Evolutionary conservation across 2,888 invertebrate genomes (phyloP).

Genomic region (Stenodera caucasica): DNA sequence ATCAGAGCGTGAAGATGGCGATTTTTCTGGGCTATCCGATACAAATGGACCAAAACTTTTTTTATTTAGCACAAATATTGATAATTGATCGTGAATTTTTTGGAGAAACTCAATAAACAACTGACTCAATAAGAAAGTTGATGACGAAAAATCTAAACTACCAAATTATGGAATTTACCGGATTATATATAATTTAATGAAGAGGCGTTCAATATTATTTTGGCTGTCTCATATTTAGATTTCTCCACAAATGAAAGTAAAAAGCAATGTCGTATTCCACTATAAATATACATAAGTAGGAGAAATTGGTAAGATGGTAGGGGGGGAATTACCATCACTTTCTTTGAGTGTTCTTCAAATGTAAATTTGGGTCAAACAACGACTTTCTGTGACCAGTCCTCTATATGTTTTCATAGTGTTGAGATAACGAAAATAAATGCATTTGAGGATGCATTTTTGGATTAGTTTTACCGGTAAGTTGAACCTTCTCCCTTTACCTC

Average conservation of each 20-base stretch:
- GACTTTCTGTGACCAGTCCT: constrained; percentile 46
- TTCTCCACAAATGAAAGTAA: constrained; percentile 49
- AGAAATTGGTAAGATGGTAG: constrained; percentile 51
- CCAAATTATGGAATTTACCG: too few relatives aligned
- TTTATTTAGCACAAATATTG: too few relatives aligned
- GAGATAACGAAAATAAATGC: constrained; percentile 29
- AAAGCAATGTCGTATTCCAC: constrained; percentile 46
- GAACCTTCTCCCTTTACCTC: not conserved
- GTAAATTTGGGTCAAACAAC: constrained; percentile 54
- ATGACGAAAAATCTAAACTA: too few relatives aligned
- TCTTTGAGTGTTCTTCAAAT: constrained; percentile 51
- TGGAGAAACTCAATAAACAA: too few relatives aligned
- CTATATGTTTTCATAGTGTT: constrained; percentile 40
- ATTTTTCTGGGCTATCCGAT: too few relatives aligned
- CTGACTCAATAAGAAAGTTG: too few relatives aligned
- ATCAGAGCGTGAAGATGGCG: too few relatives aligned
- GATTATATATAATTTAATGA: too few relatives aligned
- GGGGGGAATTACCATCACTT: constrained; percentile 53
- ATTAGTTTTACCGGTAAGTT: constrained; percentile 42
- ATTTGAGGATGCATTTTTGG: constrained; percentile 42
- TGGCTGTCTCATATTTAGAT: not conserved
- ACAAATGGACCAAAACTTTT: too few relatives aligned
- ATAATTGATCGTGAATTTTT: too few relatives aligned
- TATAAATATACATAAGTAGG: constrained; percentile 42
- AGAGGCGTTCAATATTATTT: not conserved